phyloP scores from a whole-genome alignment of 2,113 vertebrate species.

The Eulemur rufifrons region DNA sequence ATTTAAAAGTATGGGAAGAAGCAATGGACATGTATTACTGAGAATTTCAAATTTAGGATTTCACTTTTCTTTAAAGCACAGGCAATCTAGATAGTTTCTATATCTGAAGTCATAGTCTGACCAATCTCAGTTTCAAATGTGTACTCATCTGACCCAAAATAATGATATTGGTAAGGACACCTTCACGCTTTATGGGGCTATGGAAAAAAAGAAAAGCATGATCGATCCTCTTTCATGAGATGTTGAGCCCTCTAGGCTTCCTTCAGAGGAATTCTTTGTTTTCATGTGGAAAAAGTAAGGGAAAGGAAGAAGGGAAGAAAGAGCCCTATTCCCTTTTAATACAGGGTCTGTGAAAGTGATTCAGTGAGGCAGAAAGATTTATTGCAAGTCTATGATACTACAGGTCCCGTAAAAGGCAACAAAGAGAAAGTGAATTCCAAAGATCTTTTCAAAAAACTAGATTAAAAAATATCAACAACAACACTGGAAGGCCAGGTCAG shows the following conservation, averaged over 20 bases:
- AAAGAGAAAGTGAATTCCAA: constrained; percentile 50
- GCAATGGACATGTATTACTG: neutral
- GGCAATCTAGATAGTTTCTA: neutral
- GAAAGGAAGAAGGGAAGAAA: neutral
- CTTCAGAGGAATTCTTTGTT: constrained; percentile 58
- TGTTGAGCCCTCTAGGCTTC: neutral
- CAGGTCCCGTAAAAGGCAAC: neutral
- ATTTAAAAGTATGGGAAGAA: neutral
- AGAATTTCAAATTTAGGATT: neutral
- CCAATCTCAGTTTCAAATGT: constrained; percentile 25
- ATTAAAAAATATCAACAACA: neutral
- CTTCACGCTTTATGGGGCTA: constrained; percentile 54
- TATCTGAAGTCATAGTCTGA: neutral
- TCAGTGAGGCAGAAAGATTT: constrained; percentile 48
- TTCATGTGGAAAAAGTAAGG: neutral
- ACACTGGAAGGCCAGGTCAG: neutral
- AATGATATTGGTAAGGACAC: constrained; percentile 24
- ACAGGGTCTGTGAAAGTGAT: constrained; percentile 27
- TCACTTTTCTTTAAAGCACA: neutral
- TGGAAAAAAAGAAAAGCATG: constrained; percentile 6
- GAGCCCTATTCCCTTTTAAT: neutral
- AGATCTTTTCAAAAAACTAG: constrained; percentile 6
- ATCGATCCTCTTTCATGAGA: constrained; percentile 53
- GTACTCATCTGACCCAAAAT: constrained; percentile 41
- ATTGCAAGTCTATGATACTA: neutral